These are phyloP conservation scores for Porites lobata DNA, from an alignment of 92 coral and sea anemone genomes.

Conservation along the genomic window DNA sequence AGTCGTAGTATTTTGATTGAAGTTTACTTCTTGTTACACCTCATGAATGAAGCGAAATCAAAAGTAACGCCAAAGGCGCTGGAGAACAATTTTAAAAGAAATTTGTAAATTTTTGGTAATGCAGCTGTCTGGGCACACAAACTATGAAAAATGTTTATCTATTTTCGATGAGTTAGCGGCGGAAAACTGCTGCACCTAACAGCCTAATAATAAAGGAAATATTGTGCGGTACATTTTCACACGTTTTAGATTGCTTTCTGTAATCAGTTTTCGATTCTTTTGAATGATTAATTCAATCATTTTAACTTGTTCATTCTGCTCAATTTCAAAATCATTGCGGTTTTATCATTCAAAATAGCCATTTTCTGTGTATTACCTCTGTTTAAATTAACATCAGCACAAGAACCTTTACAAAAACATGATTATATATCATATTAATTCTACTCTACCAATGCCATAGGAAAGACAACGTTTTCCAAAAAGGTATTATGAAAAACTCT, in stretches of 20 bases:
- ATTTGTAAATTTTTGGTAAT: not conserved
- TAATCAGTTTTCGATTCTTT: constrained; percentile 14
- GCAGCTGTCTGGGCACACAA: constrained; percentile 2
- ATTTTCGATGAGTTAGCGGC: not conserved
- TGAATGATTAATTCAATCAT: constrained; percentile 16
- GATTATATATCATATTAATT: not conserved
- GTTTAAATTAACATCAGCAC: not conserved
- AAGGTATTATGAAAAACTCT: no score
- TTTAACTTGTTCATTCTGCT: constrained; percentile 30
- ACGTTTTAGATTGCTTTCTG: constrained; percentile 17
- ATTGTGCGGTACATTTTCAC: not conserved
- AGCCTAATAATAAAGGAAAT: not conserved
- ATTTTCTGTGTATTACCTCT: not conserved
- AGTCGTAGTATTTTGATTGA: not conserved
- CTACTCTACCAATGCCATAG: not conserved
- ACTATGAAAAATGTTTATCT: not conserved
- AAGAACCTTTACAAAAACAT: not conserved
- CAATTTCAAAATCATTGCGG: not conserved
- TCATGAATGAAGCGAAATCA: not conserved
- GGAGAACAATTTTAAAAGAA: not conserved
- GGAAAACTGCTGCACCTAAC: not conserved
- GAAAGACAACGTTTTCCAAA: not conserved
- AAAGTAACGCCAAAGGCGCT: not conserved
- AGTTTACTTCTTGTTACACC: not conserved
- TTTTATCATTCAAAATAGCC: not conserved